Base-by-base conservation (phyloP, 37 sponge, comb jelly and placozoan genomes). In the Hormiphora californensis region DNA sequence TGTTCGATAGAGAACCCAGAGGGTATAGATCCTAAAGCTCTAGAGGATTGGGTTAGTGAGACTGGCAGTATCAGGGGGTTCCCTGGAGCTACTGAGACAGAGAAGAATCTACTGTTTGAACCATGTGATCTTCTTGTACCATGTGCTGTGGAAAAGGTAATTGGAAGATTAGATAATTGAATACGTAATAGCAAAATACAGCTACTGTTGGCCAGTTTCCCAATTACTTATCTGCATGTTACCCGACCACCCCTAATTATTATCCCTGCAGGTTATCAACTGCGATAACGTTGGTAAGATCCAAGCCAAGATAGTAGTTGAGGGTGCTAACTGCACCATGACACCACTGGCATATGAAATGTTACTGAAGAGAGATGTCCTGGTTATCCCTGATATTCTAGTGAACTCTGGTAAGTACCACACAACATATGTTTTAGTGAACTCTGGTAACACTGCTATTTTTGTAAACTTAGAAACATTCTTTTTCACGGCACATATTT, bases 241-340 rank as follows among this genome's bases (percentile, higher is more conserved):
- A n/a, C n/a, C n/a, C n/a, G n/a, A n/a, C n/a, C n/a, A n/a, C n/a
- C n/a, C n/a, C n/a, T n/a, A n/a, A n/a, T n/a, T n/a, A n/a, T n/a
- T n/a, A n/a, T n/a, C n/a, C n/a, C n/a, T 4, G 4, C 39, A 65
- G 68, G 90, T 89, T 54, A 97, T 97, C 63, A 94, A 92, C 5
- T 67, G 90, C 23, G 90, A 86, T 22, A 87, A 94, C 27, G 99
- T 95, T n/a, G 32, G 55, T 37, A 55, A 93, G 17, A 81, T 97
- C 69, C 89, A 94, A 87, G 99, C 99, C 37, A 94, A 92, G 25
- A 57, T 95, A 19, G 92, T 97, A 39, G 91, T 91, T 33, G 99
- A 98, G 73, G 99, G 99, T 22, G 99, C 99, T 54, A 98, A 98
- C 91, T 96, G 99, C 0, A 96, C 99, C 21, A 95, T 91, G 40